Evolutionary conservation across 2,797 vertebrate species (phyloP), one percentile per base, ranked within the genome.

Genomic region (Eptatretus atami): DNA sequence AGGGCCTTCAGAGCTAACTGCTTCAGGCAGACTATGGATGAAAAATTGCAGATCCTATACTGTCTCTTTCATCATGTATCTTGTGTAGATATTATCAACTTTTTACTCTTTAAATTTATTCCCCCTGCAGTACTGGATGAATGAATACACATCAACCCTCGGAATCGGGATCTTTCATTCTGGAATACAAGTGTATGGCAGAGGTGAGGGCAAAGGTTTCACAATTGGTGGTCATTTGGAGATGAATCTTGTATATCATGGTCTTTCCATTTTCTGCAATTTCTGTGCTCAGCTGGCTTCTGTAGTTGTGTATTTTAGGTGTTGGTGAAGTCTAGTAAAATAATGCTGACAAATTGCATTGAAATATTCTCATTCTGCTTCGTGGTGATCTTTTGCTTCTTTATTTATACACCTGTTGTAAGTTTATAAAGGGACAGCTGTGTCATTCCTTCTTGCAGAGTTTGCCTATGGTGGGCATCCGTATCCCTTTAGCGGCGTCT

Each of bases 141-240:
- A 92, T 54, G 86, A 92, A 73, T 92, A 92, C 75, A 92, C 86
- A 2, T 85, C 84, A 71, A 88, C 80, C 70, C 75, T 92, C 77
- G 86, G 86, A 53, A 87, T 92, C 69, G 86, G 86, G 71, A 84
- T 92, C 72, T 92, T 87, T 75, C 86, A 88, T 76, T 88, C 86
- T 73, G 86, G 84, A 75, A 88, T 88, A 44, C 80, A 92, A 77
- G 80, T 92, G 72, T 86, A 87, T 64, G 83, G 86, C 71, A 74
- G 84, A 86, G 86, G 86, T 92, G 75, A 72, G 73, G 66, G 53
- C 67, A 66, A 44, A 44, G 31, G 31, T 44, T 44, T 44, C 31
- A 44, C 31, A 44, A 44, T 44, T 44, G 31, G 31, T 44, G 31
- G 31, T 44, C 31, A 44, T 44, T 44, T 44, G 31, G 6, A 44